Base-by-base conservation (phyloP, 2,797 vertebrate genomes). In the Pangasius sanitwongsei region DNA sequence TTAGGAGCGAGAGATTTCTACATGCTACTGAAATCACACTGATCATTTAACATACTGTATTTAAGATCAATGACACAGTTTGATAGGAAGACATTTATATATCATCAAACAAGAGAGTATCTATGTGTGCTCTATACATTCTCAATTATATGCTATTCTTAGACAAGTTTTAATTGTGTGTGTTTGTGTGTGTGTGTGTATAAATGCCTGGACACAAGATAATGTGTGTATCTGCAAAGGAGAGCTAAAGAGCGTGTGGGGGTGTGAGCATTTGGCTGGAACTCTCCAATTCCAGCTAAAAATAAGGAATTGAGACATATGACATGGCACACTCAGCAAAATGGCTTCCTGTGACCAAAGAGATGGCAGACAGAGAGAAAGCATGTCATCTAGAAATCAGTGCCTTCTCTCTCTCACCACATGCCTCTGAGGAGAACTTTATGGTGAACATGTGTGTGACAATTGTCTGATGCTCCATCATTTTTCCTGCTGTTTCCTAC, bases 231-330 rank as follows among this genome's bases (percentile, higher is more conserved):
- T 87, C 84, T 88, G 61, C 83, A 86, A 90, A 67, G 34, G 55
- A 82, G 77, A 77, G 61, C 78, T 80, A 86, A 89, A 85, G 89
- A 77, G 77, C 55, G 25, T 87, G 69, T 31, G 87, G 37, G 87
- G 59, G 89, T 80, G 77, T 83, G 84, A 90, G 89, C 88, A 70
- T 89, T 91, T 92, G 88, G 87, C 87, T 86, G 78, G 88, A 89
- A 90, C 65, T 84, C 70, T 72, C 69, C 89, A 87, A 91, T 91
- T 90, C 87, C 86, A 86, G 89, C 88, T 91, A 91, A 91, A 92
- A 92, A 92, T 91, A 90, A 91, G 83, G 87, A 90, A 74, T 88
- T 90, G 87, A 90, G 88, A 65, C 86, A 88, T 92, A 90, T 91
- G 87, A 89, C 91, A 90, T 87, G 57, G 80, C 81, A 83, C 84